Base-by-base conservation (phyloP, 1,140 invertebrate species). In the Drosophila asahinai region DNA sequence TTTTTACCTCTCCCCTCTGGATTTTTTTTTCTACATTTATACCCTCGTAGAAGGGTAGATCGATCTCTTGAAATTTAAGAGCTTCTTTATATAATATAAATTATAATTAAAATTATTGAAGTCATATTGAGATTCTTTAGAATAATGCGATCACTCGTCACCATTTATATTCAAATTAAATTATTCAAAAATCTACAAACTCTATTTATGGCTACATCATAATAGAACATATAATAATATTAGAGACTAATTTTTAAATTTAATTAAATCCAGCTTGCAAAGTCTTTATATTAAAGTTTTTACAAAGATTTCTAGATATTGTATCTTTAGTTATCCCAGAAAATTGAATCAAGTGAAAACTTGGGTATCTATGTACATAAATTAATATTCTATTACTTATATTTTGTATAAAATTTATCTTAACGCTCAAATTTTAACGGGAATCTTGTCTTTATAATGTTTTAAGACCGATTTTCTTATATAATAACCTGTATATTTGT, bases 1-100 rank as follows among this genome's bases (percentile, higher is more conserved):
- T 60, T 47, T n/a, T n/a, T n/a, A n/a, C n/a, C 7, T 9, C 15
- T 4, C 8, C 14, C 14, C 22, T 40, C 19, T 45, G 40, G 19
- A 49, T 43, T 49, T 61, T 55, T 61, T 55, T 70, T 48, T 17
- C 5, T 22, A 14, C 62, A n/a, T 25, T 3, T 17, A 62, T 62
- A 19, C 62, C 27, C 57, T 65, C 0, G 9, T 3, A 22, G 7
- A 12, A 12, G 38, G 57, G 57, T 33, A 22, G 17, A 38, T 55
- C 7, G 14, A 40, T 15, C 4, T 15, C 0, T 14, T 36, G 12
- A 2, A 45, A 9, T 43, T 17, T 0, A 3, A 14, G 12, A 40
- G 38, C 12, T 40, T 42, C 22, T 42, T n/a, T 42, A n/a, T 42
- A 6, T n/a, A 6, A 15, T n/a, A 14, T 14, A 40, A 40, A 15